Percentiles rank a stretch among this genome's conserved stretches.
Evolutionary conservation across 2,888 invertebrate species (phyloP).

Genomic region (Opisthograptis luteolata): DNA sequence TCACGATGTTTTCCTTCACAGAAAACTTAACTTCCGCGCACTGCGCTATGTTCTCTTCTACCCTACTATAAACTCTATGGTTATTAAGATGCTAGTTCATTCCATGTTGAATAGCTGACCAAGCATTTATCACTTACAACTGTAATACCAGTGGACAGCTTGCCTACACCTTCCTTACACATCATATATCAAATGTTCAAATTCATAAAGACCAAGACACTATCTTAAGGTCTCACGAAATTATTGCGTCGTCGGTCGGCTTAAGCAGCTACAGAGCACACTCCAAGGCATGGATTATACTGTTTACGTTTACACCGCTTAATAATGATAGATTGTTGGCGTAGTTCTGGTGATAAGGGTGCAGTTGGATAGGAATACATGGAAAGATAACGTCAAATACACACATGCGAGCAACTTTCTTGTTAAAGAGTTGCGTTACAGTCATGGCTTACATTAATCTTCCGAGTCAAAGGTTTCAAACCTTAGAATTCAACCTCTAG

Average conservation of each 20-base stretch:
- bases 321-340: constrained; percentile 34
- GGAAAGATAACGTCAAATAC: not conserved
- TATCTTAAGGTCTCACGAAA: constrained; percentile 40
- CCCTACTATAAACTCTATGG: no score
- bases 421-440: no score
- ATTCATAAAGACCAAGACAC: constrained; percentile 38
- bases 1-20: no score
- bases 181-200: constrained; percentile 33
- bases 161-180: constrained; percentile 32
- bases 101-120: not conserved
- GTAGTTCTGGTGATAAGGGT: constrained; percentile 1
- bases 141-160: constrained; percentile 7
- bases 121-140: not conserved
- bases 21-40: no score
- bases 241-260: constrained; percentile 44
- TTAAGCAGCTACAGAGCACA: constrained; percentile 46
- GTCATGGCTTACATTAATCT: no score
- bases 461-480: no score
- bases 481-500: no score
- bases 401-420: no score
- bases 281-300: constrained; percentile 46
- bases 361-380: not conserved
- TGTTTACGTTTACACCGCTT: constrained; percentile 44
- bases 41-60: no score
- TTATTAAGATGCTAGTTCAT: not conserved